Conservation (phyloP, 2,113 vertebrate genomes). For the Circaetus gallicus region DNA sequence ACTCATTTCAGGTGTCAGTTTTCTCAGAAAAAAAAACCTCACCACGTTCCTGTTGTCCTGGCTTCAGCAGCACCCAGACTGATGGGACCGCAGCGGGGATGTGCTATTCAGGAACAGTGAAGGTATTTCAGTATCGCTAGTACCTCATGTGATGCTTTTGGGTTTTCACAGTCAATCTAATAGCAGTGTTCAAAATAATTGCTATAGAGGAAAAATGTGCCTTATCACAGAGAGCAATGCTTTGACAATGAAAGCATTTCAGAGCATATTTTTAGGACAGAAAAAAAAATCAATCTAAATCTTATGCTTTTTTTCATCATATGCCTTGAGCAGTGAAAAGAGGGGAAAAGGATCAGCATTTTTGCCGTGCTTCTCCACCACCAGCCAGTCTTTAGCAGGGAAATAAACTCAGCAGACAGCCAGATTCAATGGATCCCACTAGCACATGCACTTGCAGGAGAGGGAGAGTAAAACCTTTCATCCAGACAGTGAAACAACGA, state of each 20-base stretch:
- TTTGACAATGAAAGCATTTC: neutral
- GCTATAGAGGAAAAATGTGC: neutral
- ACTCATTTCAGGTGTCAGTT: neutral
- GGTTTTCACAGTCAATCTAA: neutral
- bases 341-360: fast-evolving
- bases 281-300: neutral
- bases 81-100: fast-evolving
- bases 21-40: neutral
- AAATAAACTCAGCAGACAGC: neutral
- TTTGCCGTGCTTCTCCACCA: neutral
- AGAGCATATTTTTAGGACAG: neutral
- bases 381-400: neutral
- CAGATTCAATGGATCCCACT: neutral
- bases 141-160: neutral
- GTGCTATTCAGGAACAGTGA: neutral
- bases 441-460: neutral
- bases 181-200: neutral
- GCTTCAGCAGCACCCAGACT: neutral
- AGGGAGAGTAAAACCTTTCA: neutral
- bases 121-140: neutral
- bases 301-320: neutral
- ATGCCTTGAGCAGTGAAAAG: neutral
- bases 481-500: neutral
- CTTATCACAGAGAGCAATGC: neutral
- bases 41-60: neutral